A percentile compares a stretch with the other conserved stretches of the same genome.
Evolutionary conservation across 92 coral and sea anemone species (phyloP).

Genomic region (Chrysogorgia sp.): DNA sequence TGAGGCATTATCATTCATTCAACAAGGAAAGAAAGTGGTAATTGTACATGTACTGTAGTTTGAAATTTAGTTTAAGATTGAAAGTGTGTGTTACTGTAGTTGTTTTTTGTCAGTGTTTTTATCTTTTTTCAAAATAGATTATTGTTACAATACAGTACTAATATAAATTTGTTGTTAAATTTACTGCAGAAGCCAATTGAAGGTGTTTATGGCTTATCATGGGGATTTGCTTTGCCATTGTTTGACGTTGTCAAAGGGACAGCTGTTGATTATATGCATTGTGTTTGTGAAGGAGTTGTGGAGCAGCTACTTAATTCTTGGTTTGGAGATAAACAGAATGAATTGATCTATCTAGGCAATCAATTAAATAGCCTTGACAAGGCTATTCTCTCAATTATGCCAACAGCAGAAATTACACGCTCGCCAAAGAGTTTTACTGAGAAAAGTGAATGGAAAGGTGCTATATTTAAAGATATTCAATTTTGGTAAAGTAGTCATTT

Average conservation of each 20-base stretch:
- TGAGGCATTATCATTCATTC: no score
- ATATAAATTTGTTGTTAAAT: no score
- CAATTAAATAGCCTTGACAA: conserved; percentile 13
- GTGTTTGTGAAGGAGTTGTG: conserved; percentile 63
- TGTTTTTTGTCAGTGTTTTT: no score
- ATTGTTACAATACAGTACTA: no score
- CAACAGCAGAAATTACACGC: conserved; percentile 14
- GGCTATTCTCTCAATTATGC: conserved; percentile 5
- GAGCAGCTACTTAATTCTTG: conserved; percentile 54
- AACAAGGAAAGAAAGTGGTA: no score
- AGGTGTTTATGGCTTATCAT: conserved; percentile 56
- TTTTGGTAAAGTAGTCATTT: no score
- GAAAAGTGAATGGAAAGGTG: no score
- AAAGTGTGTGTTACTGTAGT: no score
- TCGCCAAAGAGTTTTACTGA: conserved; percentile 19
- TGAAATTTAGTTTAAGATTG: no score
- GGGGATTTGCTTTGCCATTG: conserved; percentile 53
- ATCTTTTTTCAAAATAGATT: no score
- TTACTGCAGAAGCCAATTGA: conserved; percentile 32
- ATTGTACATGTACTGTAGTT: no score
- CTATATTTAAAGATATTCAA: no score
- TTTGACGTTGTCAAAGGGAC: conserved; percentile 61
- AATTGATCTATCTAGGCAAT: background rate
- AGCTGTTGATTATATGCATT: conserved; percentile 64
- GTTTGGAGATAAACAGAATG: conserved; percentile 42